A percentile compares a stretch with the other conserved stretches of the same genome.
Evolutionary conservation across 2,797 vertebrate genomes (phyloP).

Genomic region (Malurus leucopterus): DNA sequence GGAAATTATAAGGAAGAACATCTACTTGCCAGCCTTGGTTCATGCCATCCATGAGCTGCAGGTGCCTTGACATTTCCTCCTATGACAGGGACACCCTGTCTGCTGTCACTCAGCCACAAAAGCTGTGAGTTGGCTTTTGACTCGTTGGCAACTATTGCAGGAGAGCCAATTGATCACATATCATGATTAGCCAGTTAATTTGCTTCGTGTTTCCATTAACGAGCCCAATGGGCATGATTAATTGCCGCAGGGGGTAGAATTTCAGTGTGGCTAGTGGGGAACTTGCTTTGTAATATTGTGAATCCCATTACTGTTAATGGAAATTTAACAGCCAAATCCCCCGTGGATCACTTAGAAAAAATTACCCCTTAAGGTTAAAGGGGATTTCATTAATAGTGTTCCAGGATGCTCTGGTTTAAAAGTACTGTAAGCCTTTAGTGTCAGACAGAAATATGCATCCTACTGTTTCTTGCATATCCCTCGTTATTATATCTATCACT

Average conservation of each 20-base stretch:
- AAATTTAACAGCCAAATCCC: constrained; percentile 59
- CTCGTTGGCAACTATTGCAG: not conserved
- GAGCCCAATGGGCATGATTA: constrained; percentile 36
- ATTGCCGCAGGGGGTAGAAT: constrained; percentile 28
- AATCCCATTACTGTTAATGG: constrained; percentile 54
- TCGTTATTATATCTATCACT: constrained; percentile 4
- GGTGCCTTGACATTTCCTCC: not conserved
- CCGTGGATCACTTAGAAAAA: constrained; percentile 48
- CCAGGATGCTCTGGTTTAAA: constrained; percentile 21
- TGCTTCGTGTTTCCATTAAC: constrained; percentile 43
- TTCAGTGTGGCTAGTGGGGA: constrained; percentile 14
- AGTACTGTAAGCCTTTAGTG: constrained; percentile 7
- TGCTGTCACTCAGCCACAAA: not conserved
- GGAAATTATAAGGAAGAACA: not conserved
- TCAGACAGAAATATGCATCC: constrained; percentile 24
- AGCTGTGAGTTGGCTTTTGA: not conserved
- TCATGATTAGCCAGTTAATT: constrained; percentile 42
- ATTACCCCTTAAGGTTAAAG: constrained; percentile 57
- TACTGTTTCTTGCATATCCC: constrained; percentile 14
- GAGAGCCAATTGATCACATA: constrained; percentile 27
- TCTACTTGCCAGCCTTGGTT: not conserved
- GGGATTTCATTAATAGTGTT: constrained; percentile 48
- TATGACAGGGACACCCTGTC: not conserved
- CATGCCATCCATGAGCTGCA: not conserved
- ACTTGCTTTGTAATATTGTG: constrained; percentile 11